A percentile compares a stretch with the other conserved stretches of the same genome.
Conservation (phyloP, 2,113 vertebrate genomes). For the Mirza zaza region DNA sequence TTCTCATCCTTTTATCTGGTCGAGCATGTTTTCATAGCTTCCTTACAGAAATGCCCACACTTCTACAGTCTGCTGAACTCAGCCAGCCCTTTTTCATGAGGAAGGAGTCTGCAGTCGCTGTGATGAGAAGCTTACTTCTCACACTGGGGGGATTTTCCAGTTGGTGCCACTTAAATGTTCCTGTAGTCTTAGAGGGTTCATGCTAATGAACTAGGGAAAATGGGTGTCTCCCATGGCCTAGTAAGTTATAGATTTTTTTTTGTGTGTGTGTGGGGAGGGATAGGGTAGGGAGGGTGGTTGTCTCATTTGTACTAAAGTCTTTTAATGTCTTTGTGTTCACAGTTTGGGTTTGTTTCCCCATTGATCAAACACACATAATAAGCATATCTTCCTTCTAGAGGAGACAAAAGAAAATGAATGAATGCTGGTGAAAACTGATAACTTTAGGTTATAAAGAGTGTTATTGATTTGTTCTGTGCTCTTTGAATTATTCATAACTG, state of each 20-base stretch:
- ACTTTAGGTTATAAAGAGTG: conserved; percentile 54
- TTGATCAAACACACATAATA: conserved; percentile 23
- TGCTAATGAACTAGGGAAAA: neutral
- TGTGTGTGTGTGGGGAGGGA: too few species aligned
- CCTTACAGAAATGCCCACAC: neutral
- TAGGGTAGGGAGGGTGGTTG: accelerated
- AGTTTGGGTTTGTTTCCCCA: neutral
- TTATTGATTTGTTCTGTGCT: conserved; percentile 54
- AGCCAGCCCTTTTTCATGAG: neutral
- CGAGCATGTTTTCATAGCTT: neutral
- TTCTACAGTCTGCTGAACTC: neutral
- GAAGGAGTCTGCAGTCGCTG: neutral
- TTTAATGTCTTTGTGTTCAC: conserved; percentile 37
- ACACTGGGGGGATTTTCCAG: neutral
- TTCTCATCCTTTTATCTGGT: neutral
- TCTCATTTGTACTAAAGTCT: conserved; percentile 30
- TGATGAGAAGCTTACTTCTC: neutral
- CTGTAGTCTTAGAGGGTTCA: neutral
- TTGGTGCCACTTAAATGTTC: neutral
- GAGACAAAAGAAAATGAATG: conserved; percentile 51
- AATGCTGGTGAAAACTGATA: conserved; percentile 54
- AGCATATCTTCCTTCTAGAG: conserved; percentile 32
- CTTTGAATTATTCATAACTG: conserved; percentile 69
- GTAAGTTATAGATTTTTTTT: neutral
- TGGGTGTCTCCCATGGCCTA: neutral